phyloP scores from a whole-genome alignment of 2,888 invertebrate genomes.

The Campoplex capitator region DNA sequence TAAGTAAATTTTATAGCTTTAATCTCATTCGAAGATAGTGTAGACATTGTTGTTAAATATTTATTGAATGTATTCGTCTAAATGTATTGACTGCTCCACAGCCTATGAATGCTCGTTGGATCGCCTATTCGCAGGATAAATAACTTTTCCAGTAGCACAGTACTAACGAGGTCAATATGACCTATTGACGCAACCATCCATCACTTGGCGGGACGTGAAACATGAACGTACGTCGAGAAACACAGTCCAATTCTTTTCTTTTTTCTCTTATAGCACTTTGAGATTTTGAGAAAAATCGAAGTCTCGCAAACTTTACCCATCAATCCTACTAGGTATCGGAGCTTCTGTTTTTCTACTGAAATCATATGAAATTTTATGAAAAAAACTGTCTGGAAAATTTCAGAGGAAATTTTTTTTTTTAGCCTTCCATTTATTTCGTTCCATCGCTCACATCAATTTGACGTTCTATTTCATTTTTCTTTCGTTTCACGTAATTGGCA shows the following conservation, averaged over 20 bases:
- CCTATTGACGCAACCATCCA: background rate
- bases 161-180: slow-evolving; percentile 9
- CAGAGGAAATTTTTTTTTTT: background rate
- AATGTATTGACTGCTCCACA: background rate
- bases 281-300: slow-evolving; percentile 19
- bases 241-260: background rate
- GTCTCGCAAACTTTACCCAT: slow-evolving; percentile 6
- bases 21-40: no score
- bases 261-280: background rate
- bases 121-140: background rate
- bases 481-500: background rate
- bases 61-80: no score
- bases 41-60: no score
- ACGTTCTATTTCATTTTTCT: background rate
- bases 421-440: background rate
- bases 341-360: slow-evolving; percentile 10
- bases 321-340: slow-evolving; percentile 15
- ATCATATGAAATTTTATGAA: background rate
- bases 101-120: background rate
- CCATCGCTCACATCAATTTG: slow-evolving; percentile 10
- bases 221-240: background rate
- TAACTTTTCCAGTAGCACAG: background rate
- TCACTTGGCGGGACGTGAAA: background rate
- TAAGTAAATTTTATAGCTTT: no score
- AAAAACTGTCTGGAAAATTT: slow-evolving; percentile 23